Evolutionary conservation across 2,113 vertebrate genomes (phyloP), one percentile per base, ranked within the genome.

Genomic region (Dolichotis patagonum): DNA sequence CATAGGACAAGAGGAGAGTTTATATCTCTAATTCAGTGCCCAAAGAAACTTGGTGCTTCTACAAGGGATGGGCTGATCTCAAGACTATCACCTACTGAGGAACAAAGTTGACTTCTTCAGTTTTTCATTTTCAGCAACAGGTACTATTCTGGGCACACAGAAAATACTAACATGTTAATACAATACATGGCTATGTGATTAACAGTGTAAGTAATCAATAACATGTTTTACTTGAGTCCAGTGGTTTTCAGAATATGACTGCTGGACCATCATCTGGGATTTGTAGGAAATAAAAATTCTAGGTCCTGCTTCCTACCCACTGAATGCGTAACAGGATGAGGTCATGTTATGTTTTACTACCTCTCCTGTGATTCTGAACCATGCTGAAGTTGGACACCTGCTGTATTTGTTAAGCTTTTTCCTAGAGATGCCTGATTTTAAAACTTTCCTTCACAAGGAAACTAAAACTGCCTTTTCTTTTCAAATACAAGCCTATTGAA

Each of bases 401-500:
- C n/a, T 54, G 20, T 4, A 16, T 65, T 90, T 69, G 65, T 85
- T 71, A 62, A 73, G 46, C 17, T 30, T 49, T 90, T 71, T 77
- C 35, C 88, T 78, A 85, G 86, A 49, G 84, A 60, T 49, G 14
- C 73, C 63, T 81, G 7, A 35, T 54, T 95, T 69, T 69, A 52
- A 60, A 86, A 6, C 28, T 54, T 88, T 87, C 71, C 65, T 73
- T 58, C 26, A 52, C 32, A 26, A 91, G 35, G 52, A 52, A 90
- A 49, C 69, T 58, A 35, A 84, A 60, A 83, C 17, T 91, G 1
- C 7, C 58, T 62, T 88, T 88, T 90, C 62, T 80, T 88, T 88
- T 90, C 73, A 94, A 93, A 26, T 80, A 67, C 82, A 88, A 77
- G 54, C 41, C 88, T 35, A 82, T 69, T 95, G 78, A 92, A 92